These are phyloP conservation scores for Synanthedon myopaeformis DNA, from an alignment of 2,888 invertebrate genomes.

Conservation along the genomic window DNA sequence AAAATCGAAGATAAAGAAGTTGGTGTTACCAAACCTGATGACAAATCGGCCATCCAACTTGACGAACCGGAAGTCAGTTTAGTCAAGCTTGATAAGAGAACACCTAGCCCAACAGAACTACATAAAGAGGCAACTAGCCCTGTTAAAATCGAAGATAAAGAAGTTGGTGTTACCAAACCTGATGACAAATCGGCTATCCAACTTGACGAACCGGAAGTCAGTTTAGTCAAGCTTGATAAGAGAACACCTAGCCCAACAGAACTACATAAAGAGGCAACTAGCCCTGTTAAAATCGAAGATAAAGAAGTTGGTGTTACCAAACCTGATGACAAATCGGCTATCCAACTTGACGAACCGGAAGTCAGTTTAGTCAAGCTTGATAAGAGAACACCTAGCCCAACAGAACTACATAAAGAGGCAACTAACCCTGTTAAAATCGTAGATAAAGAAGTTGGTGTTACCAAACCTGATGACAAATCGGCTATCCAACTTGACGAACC, in stretches of 20 bases:
- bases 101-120: not conserved
- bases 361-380: not conserved
- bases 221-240: conserved; percentile 4
- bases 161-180: not conserved
- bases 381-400: not conserved
- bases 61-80: not conserved
- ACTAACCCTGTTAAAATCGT: no score
- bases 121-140: not conserved
- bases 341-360: not conserved
- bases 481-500: not conserved
- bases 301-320: conserved; percentile 2
- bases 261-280: not conserved
- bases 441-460: no score
- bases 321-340: conserved; percentile 2
- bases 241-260: not conserved
- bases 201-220: not conserved
- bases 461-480: no score
- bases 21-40: conserved; percentile 1
- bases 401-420: not conserved
- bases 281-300: conserved; percentile 4
- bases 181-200: conserved; percentile 3
- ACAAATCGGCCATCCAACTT: conserved; percentile 4
- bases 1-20: not conserved
- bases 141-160: not conserved
- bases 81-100: conserved; percentile 3